Percentiles rank a stretch among this genome's conserved stretches.
These are phyloP conservation scores for Palloptera scutellata DNA, from an alignment of 2,888 invertebrate species.

Conservation along the genomic window DNA sequence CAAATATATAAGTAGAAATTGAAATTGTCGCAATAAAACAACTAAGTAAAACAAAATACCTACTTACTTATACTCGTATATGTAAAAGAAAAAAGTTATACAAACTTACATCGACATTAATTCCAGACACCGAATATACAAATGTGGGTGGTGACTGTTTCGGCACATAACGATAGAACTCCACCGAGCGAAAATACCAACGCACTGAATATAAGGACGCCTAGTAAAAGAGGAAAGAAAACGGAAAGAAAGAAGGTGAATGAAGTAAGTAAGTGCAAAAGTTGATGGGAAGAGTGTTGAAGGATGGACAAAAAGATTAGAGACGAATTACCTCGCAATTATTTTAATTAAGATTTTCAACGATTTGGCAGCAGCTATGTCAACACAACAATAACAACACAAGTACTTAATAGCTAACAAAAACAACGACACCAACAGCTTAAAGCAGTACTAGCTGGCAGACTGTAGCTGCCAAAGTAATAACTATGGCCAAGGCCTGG, in stretches of 20 bases:
- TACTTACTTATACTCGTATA: no score
- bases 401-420: no score
- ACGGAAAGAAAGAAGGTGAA: slow-evolving; percentile 38
- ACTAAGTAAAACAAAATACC: no score
- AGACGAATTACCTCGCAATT: slow-evolving; percentile 47
- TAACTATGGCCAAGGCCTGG: no score
- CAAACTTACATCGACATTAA: slow-evolving; percentile 70
- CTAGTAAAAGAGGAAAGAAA: slow-evolving; percentile 43
- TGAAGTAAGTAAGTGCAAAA: slow-evolving; percentile 19
- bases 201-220: slow-evolving; percentile 70
- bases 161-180: slow-evolving; percentile 72
- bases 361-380: neutral
- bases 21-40: no score
- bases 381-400: neutral
- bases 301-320: slow-evolving; percentile 40
- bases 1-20: no score
- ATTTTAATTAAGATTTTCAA: slow-evolving; percentile 44
- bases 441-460: neutral
- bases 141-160: slow-evolving; percentile 69
- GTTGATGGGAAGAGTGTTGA: slow-evolving; percentile 8
- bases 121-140: slow-evolving; percentile 68
- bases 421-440: neutral
- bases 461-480: no score
- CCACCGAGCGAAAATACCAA: slow-evolving; percentile 70
- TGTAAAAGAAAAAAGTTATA: slow-evolving; percentile 18